Conservation (phyloP, 37 sponge, comb jelly and placozoan species). For the Hormiphora californensis region DNA sequence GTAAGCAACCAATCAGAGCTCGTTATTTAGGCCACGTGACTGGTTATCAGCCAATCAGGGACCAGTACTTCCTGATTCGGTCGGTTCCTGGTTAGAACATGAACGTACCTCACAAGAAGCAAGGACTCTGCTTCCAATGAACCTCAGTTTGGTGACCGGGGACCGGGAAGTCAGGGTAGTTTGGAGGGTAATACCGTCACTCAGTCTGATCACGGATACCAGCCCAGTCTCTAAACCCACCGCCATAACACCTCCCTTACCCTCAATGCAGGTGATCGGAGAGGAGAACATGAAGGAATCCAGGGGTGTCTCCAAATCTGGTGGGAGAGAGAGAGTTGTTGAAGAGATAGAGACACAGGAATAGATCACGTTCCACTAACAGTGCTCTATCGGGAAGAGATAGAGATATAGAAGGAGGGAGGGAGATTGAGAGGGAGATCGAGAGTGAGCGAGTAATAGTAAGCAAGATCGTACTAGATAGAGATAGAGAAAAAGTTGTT, state of each 20-base stretch:
- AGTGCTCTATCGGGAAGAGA: not conserved
- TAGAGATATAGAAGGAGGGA: not conserved
- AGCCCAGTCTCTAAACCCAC: not conserved
- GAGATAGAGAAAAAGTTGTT: too few species aligned
- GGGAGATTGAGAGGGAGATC: not conserved
- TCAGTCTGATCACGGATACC: not conserved
- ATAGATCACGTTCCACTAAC: not conserved
- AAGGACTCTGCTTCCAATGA: conserved; percentile 2
- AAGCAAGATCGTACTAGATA: too few species aligned
- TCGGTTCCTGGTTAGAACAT: too few species aligned
- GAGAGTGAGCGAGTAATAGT: not conserved
- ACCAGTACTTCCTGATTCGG: too few species aligned
- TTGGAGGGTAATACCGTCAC: not conserved
- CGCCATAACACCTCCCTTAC: not conserved
- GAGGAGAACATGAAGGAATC: conserved; percentile 19
- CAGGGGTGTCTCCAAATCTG: conserved; percentile 41
- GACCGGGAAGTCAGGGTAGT: conserved; percentile 20
- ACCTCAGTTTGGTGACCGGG: conserved; percentile 3
- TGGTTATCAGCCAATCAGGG: too few species aligned
- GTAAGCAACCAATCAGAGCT: too few species aligned
- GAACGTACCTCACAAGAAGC: conserved; percentile 12
- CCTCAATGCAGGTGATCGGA: not conserved
- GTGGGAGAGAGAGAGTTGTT: not conserved
- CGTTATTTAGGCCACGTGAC: too few species aligned
- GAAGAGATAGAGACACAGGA: not conserved